Evolutionary conservation across 1,140 invertebrate species (phyloP), one percentile per base, ranked within the genome.

Genomic region (Drosophila kurseongensis): DNA sequence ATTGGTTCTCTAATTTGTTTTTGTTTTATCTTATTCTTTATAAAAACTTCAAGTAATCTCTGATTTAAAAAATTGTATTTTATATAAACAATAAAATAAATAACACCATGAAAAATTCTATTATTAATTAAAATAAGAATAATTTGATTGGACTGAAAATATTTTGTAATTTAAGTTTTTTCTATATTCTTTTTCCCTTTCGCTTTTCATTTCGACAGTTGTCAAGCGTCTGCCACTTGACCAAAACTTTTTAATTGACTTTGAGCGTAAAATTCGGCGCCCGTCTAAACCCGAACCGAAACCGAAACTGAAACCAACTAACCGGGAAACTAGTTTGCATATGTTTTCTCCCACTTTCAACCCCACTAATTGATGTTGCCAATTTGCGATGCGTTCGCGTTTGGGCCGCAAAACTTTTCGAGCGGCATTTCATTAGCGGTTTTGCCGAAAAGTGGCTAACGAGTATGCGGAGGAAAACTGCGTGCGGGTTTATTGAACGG

Each of bases 211-310:
- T 56, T 18, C 6, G 2, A 40, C 45, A 50, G n/a, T 58, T 57
- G 60, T 40, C 41, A 56, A 38, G 47, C 63, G 38, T 55, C 35
- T 63, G 58, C 23, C 66, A 86, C 69, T 86, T 82, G 79, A 73
- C 83, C 79, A 29, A 86, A 62, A 88, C 48, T 88, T 88, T 86
- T 83, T 88, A 88, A 88, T 88, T 89, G 83, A 88, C 75, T 88
- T 74, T 76, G 62, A 73, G 66, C 61, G 62, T 66, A 18, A 65
- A 67, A 54, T 78, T 86, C 35, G 56, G 45, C 62, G 60, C 16
- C 16, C 42, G 35, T 47, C 52, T 44, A 68, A 61, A 55, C 23
- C 27, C 55, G 45, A 36, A 10, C 29, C 47, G 40, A 50, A 42
- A n/a, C 29, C 29, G 35, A 61, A 61, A 44, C 42, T 36, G 18